Percentiles rank a stretch among this genome's conserved stretches.
phyloP scores from a whole-genome alignment of 2,888 invertebrate species.

The Tetragnatha montana region DNA sequence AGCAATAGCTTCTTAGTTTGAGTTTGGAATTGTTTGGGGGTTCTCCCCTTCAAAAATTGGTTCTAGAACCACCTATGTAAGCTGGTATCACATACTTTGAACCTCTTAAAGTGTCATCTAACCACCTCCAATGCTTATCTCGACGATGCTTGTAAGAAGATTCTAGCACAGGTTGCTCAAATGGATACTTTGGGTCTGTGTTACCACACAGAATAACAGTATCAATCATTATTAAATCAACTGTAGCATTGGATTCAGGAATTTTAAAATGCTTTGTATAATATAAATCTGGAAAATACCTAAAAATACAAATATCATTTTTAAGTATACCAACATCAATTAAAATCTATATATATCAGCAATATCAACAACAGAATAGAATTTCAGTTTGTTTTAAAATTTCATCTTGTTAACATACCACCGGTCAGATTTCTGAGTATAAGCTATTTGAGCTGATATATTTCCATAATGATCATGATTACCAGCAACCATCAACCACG shows the following conservation, averaged over 20 bases:
- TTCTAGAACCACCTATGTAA: too few species aligned
- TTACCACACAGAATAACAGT: conserved; percentile 78
- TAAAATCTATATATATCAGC: neutral
- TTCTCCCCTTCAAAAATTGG: too few species aligned
- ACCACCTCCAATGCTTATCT: conserved; percentile 77
- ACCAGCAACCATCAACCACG: conserved; percentile 78
- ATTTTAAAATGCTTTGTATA: conserved; percentile 75
- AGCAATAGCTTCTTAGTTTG: too few species aligned
- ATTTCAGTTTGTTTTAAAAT: too few species aligned
- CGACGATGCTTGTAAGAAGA: conserved; percentile 68
- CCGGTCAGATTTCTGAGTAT: conserved; percentile 75
- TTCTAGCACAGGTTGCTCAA: conserved; percentile 52
- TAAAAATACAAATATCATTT: conserved; percentile 70
- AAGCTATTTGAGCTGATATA: conserved; percentile 77
- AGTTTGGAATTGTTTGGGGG: too few species aligned
- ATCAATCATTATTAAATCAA: conserved; percentile 78
- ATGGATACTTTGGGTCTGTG: conserved; percentile 72
- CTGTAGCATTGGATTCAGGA: conserved; percentile 73
- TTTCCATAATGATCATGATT: conserved; percentile 79
- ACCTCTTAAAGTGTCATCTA: conserved; percentile 74
- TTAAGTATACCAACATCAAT: neutral
- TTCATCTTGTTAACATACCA: conserved; percentile 74
- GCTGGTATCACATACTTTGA: conserved; percentile 31
- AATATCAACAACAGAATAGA: too few species aligned
- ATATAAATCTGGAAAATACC: conserved; percentile 78